Conservation (phyloP, 2,888 invertebrate species). For the Zygaena filipendulae region DNA sequence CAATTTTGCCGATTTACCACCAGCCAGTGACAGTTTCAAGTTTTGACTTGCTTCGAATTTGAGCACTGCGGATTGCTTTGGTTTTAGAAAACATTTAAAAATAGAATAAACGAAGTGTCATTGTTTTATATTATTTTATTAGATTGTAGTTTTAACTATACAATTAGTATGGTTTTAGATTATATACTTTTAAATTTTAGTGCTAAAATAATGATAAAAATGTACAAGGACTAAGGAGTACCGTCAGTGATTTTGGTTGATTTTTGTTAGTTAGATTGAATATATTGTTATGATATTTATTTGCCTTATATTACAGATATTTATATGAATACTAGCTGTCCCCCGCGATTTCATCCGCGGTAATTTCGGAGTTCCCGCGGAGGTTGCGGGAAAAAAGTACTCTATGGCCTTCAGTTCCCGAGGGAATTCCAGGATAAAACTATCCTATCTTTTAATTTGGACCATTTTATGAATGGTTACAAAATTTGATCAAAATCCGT, state of each 20-base stretch:
- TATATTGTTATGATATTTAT: background rate
- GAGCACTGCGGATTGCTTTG: constrained; percentile 1
- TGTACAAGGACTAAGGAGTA: constrained; percentile 1
- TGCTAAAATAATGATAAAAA: constrained; percentile 1
- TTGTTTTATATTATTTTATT: constrained; percentile 1
- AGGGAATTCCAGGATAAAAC: too few relatives aligned
- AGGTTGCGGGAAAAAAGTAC: too few relatives aligned
- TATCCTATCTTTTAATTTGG: too few relatives aligned
- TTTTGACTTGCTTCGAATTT: constrained; percentile 1
- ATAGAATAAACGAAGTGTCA: constrained; percentile 1
- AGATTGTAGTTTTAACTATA: background rate
- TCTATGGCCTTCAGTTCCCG: too few relatives aligned
- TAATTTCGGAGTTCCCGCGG: too few relatives aligned
- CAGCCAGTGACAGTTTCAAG: constrained; percentile 1
- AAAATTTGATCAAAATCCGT: too few relatives aligned
- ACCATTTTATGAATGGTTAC: too few relatives aligned
- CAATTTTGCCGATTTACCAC: constrained; percentile 1
- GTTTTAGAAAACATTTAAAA: constrained; percentile 2
- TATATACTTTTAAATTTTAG: constrained; percentile 2
- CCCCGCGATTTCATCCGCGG: too few relatives aligned
- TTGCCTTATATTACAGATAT: background rate
- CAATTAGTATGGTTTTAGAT: constrained; percentile 1
- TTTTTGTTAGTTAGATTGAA: constrained; percentile 1
- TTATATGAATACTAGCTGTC: background rate
- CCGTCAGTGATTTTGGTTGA: constrained; percentile 1